Evolutionary conservation across 2,113 vertebrate genomes (phyloP).

Genomic region (Labeo rohita): DNA sequence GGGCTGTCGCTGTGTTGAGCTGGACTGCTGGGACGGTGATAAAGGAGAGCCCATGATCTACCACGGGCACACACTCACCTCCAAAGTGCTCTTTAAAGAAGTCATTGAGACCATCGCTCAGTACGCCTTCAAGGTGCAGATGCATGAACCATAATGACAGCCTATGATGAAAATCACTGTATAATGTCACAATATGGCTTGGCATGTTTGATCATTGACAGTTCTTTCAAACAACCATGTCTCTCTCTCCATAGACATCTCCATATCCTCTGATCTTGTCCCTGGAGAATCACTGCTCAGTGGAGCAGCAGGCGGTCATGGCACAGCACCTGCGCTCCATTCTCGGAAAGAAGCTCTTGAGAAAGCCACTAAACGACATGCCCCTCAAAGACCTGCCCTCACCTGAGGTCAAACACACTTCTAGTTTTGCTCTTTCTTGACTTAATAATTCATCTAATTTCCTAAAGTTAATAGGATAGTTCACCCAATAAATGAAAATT

Average conservation of each 20-base stretch:
- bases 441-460: background rate
- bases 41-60: conserved; percentile 90
- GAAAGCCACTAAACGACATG: conserved; percentile 71
- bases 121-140: conserved; percentile 85
- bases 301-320: conserved; percentile 94
- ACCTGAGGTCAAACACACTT: conserved; percentile 81
- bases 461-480: too few species aligned
- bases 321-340: conserved; percentile 85
- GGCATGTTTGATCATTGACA: background rate
- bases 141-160: background rate
- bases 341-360: conserved; percentile 87
- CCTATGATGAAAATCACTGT: background rate
- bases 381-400: conserved; percentile 80
- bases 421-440: background rate
- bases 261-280: conserved; percentile 93
- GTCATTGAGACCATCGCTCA: conserved; percentile 88
- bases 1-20: conserved; percentile 95
- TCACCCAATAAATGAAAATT: too few species aligned
- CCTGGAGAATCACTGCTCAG: conserved; percentile 94
- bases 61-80: conserved; percentile 93
- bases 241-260: conserved; percentile 75
- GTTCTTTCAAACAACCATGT: background rate
- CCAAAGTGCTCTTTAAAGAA: conserved; percentile 92
- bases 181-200: background rate
- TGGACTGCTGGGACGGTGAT: conserved; percentile 96